phyloP scores from a whole-genome alignment of 2,113 vertebrate species.

The Hyla sarda region DNA sequence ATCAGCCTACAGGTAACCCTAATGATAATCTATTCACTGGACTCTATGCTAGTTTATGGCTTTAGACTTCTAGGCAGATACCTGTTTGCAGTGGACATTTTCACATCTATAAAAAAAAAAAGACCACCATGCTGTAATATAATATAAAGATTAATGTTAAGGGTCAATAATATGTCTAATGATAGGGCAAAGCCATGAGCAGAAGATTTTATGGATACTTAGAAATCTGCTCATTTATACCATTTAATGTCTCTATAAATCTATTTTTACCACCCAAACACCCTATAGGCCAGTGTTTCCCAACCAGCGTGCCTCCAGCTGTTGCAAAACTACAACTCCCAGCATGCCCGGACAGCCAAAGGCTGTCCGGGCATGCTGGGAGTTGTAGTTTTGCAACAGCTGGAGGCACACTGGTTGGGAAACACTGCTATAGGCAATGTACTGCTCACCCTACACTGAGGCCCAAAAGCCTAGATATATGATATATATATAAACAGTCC shows the following conservation, averaged over 20 bases:
- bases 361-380: too few species aligned
- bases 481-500: background rate
- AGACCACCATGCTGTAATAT: background rate
- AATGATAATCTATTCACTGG: background rate
- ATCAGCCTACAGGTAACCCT: conserved; percentile 12
- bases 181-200: conserved; percentile 15
- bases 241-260: conserved; percentile 11
- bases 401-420: too few species aligned
- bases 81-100: conserved; percentile 11
- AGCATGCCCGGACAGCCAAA: too few species aligned
- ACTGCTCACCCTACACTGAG: background rate
- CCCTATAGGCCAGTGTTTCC: too few species aligned
- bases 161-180: background rate
- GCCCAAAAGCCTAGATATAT: background rate
- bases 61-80: conserved; percentile 12
- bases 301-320: too few species aligned
- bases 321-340: too few species aligned
- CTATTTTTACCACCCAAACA: conserved; percentile 7
- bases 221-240: background rate
- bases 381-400: too few species aligned
- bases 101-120: background rate
- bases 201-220: background rate
- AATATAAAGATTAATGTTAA: background rate
- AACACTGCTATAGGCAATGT: background rate
- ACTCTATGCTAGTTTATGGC: conserved; percentile 3